Conservation (phyloP, 2,888 invertebrate genomes). For the Deroplatys truncata region DNA sequence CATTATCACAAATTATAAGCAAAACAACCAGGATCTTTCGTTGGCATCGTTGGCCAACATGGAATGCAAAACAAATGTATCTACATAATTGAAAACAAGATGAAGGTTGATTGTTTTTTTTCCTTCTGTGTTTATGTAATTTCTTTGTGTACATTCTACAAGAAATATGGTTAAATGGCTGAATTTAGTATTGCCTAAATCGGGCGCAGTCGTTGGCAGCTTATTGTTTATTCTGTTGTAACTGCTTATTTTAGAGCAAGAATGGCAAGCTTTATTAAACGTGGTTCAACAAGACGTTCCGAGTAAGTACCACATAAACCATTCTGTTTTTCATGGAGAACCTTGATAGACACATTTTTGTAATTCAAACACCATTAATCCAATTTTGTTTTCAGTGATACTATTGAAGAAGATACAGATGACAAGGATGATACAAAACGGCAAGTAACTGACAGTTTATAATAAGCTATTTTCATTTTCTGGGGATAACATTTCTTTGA, state of each 20-base stretch:
- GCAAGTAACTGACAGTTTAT: slow-evolving; percentile 45
- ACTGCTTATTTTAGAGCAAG: neutral
- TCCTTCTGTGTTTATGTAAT: neutral
- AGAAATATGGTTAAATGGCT: neutral
- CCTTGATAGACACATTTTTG: neutral
- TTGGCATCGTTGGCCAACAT: neutral
- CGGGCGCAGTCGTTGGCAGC: neutral
- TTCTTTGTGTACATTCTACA: neutral
- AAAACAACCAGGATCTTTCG: too few species aligned
- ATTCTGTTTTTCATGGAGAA: neutral
- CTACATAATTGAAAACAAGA: neutral
- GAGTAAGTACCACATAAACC: slow-evolving; percentile 43
- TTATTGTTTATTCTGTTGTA: neutral
- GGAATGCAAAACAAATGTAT: neutral
- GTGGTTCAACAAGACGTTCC: slow-evolving; percentile 44
- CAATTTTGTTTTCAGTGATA: slow-evolving; percentile 46
- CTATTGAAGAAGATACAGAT: slow-evolving; percentile 78
- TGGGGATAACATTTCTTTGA: too few species aligned
- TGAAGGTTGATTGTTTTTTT: neutral
- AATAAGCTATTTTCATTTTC: too few species aligned
- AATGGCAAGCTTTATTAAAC: slow-evolving; percentile 43
- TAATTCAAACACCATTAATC: neutral
- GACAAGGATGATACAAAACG: slow-evolving; percentile 82
- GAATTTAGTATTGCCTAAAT: neutral
- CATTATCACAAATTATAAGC: too few species aligned